A percentile compares a stretch with the other conserved stretches of the same genome.
These are phyloP conservation scores for Phalacrocorax carbo DNA, from an alignment of 2,113 vertebrate species.

Conservation along the genomic window DNA sequence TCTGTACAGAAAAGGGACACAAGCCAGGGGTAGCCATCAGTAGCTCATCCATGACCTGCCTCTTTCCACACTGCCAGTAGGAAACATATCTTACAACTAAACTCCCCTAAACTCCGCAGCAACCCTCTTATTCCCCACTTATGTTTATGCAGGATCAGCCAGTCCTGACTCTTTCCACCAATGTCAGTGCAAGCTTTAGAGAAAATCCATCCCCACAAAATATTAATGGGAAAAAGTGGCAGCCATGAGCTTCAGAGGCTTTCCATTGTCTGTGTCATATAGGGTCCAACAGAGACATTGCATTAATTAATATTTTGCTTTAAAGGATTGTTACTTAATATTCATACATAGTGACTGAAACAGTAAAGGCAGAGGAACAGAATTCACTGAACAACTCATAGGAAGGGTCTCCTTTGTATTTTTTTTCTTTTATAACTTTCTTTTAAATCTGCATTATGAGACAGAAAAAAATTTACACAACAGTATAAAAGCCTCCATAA, in stretches of 20 bases:
- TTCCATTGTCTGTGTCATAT: neutral
- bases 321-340: neutral
- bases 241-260: neutral
- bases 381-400: neutral
- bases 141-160: neutral
- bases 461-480: neutral
- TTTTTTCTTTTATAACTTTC: neutral
- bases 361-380: neutral
- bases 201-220: neutral
- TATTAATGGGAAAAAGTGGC: neutral
- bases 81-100: neutral
- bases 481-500: neutral
- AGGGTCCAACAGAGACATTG: neutral
- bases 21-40: fast-evolving
- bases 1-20: neutral
- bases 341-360: neutral
- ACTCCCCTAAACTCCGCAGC: neutral
- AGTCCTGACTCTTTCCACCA: neutral
- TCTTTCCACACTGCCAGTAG: neutral
- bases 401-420: neutral
- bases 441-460: neutral
- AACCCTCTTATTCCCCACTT: neutral
- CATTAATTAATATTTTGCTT: neutral
- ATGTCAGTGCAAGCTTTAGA: neutral
- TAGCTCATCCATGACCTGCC: neutral